Conservation (phyloP, 92 coral and sea anemone genomes). For the Palythoa grandiflora region DNA sequence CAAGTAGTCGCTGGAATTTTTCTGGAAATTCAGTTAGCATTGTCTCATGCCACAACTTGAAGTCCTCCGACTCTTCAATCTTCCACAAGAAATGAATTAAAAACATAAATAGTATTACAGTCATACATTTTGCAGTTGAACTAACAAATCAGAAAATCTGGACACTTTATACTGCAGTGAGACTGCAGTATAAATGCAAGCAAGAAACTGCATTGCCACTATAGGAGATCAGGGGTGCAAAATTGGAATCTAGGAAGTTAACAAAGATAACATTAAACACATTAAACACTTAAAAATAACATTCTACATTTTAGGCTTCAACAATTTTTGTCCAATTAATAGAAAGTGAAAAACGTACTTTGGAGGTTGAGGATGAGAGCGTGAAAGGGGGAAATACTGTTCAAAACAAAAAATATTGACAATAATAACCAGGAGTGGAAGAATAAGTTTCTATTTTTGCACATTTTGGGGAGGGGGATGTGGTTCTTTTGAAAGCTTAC, state of each 20-base stretch:
- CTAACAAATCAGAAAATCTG: background rate
- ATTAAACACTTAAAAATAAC: background rate
- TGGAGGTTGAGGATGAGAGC: background rate
- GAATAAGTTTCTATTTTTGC: background rate
- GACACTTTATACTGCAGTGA: background rate
- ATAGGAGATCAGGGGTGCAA: background rate
- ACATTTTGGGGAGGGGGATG: background rate
- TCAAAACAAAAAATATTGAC: constrained; percentile 15
- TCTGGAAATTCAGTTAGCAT: constrained; percentile 46
- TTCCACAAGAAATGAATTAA: constrained; percentile 3
- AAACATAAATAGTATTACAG: constrained; percentile 4
- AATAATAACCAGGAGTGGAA: background rate
- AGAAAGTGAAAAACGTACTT: background rate
- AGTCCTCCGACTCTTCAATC: constrained; percentile 45
- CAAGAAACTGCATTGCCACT: background rate
- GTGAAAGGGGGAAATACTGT: background rate
- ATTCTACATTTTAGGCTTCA: constrained; percentile 9
- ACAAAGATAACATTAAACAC: background rate
- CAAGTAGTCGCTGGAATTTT: constrained; percentile 21
- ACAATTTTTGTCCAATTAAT: constrained; percentile 2
- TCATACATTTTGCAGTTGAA: background rate
- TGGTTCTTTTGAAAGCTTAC: background rate
- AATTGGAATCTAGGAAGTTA: background rate
- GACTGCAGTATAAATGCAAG: background rate
- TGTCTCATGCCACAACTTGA: constrained; percentile 48